Base-by-base conservation (phyloP, 1,140 invertebrate genomes). In the Aphaenogaster ashmeadi region DNA sequence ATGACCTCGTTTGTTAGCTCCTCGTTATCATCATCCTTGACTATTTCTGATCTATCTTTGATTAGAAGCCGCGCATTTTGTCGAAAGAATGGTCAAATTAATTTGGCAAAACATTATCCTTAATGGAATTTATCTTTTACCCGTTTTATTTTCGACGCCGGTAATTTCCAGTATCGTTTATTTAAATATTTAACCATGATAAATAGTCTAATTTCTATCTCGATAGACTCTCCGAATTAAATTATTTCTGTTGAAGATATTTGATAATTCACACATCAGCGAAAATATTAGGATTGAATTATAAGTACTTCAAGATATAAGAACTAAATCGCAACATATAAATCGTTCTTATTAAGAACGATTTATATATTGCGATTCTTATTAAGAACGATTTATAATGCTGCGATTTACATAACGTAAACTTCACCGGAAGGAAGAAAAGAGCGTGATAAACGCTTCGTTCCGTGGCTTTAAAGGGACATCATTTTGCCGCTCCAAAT, bases 401-500 rank as follows among this genome's bases (percentile, higher is more conserved):
- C 7, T 27, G 62, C 3, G 13, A 15, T 27, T 38, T 54, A 33
- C 21, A 33, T 47, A 33, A 18, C 41, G 27, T 9, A 15, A 47
- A 72, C 27, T 72, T 58, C 7, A 18, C 41, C 64, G 54, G 41
- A 41, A 72, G 50, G 58, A 38, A 58, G 36, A 5, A 47, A 47
- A 36, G 38, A 74, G 33, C 13, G 33, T 13, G 18, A 33, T n/a
- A 50, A 52, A 21, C 27, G n/a, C 38, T 54, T 44, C 18, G 50
- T 69, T 79, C 58, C 44, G 44, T 52, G 15, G 15, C 64, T 71
- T 71, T 83, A 83, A 74, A 50, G 69, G 33, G 38, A 56, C 54
- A 27, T 74, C 27, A 62, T 62, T 84, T 75, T 75, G 13, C 69
- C 69, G 80, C 69, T 84, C 67, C 38, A 75, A 84, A 84, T 84